These are phyloP conservation scores for Athalia circularis DNA, from an alignment of 2,888 invertebrate genomes.

Conservation along the genomic window DNA sequence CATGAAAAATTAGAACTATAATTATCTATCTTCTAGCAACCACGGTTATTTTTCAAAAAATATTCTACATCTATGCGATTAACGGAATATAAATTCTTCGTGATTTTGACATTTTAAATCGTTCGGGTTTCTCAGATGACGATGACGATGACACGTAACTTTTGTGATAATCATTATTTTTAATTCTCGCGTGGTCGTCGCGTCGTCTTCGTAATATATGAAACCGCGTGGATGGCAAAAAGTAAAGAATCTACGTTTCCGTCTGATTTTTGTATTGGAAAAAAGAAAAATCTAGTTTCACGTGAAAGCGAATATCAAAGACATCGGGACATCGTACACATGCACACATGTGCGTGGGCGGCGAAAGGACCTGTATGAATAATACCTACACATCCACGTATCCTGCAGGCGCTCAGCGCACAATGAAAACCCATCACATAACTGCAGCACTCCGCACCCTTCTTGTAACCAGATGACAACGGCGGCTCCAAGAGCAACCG, in stretches of 20 bases:
- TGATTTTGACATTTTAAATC: too few species aligned
- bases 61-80: too few species aligned
- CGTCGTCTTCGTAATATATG: too few species aligned
- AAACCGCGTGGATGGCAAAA: too few species aligned
- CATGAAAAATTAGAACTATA: not conserved
- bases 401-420: conserved; percentile 52
- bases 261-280: not conserved
- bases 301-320: conserved; percentile 11
- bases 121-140: too few species aligned
- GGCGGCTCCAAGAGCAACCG: conserved; percentile 22
- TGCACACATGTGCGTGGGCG: not conserved
- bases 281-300: not conserved
- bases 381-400: conserved; percentile 62
- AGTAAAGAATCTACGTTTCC: not conserved
- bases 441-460: conserved; percentile 41
- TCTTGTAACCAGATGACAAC: conserved; percentile 41
- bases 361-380: not conserved
- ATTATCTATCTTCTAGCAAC: conserved; percentile 1
- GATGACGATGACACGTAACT: too few species aligned
- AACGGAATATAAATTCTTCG: too few species aligned
- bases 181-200: too few species aligned
- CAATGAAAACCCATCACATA: conserved; percentile 44
- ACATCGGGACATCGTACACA: not conserved
- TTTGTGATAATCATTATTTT: too few species aligned
- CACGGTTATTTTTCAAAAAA: too few species aligned